Evolutionary conservation across 2,113 vertebrate species (phyloP), one percentile per base, ranked within the genome.

Genomic region (Myotis lucifugus): DNA sequence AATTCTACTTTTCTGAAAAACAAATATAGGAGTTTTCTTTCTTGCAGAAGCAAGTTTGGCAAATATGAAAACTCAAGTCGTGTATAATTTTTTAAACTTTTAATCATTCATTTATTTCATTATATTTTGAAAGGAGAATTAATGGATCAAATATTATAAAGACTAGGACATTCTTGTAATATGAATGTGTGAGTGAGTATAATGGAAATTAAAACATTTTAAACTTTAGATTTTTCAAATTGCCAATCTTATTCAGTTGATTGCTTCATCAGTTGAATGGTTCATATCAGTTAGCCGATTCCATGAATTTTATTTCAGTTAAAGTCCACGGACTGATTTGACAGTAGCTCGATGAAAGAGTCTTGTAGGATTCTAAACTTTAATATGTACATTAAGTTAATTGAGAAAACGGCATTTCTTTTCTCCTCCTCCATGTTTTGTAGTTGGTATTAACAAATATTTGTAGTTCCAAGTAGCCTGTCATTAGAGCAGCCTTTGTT

Each of bases 401-500:
- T n/a, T 67, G 59, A 88, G 14, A 48, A 11, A 29, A 56, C 25
- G 70, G 23, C 56, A 73, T 93, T 77, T 46, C 64, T 90, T 76
- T 82, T 76, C 48, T 93, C 52, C 25, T 61, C 6, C 56, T 91
- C 25, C 23, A 18, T 52, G 23, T 70, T 90, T 66, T 83, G 10
- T 14, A 74, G 21, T 25, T 56, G 42, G 3, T 32, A 56, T 91
- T 90, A 94, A 74, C 50, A 87, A 72, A 82, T 94, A 90, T 88
- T 96, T 93, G 54, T 94, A 94, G 72, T 25, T 48, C 34, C 81
- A 88, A 90, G 95, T 21, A 76, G 19, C 19, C 21, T 89, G 52
- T 52, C 66, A 29, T 81, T 90, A 78, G 11, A 74, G 9, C 15
- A 83, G 29, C 6, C 19, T 90, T 88, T 96, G 82, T 93, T 96